phyloP scores from a whole-genome alignment of 2,113 vertebrate genomes.

The Opisthocomus hoazin region DNA sequence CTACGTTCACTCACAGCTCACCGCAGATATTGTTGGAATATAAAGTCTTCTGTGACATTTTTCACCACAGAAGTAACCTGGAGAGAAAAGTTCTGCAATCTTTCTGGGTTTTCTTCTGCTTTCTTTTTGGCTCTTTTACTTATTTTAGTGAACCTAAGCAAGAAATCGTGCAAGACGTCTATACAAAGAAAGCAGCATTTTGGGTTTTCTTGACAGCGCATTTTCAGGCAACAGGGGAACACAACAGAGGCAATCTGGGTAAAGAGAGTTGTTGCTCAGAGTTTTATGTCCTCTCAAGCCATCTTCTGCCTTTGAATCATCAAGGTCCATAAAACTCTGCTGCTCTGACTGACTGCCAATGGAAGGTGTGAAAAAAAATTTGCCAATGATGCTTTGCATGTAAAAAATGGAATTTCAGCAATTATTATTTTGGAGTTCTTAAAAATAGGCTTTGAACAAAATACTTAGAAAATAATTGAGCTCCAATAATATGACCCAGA shows the following conservation, averaged over 20 bases:
- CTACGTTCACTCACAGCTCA: not conserved
- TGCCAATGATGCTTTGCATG: not conserved
- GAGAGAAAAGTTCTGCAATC: not conserved
- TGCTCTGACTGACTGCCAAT: not conserved
- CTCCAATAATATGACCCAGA: not conserved
- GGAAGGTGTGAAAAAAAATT: not conserved
- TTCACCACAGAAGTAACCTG: not conserved
- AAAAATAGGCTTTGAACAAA: constrained; percentile 12
- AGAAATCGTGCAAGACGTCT: not conserved
- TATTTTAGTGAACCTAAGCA: not conserved
- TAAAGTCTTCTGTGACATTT: not conserved
- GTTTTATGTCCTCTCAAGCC: not conserved
- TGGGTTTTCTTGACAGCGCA: not conserved
- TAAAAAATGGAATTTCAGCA: not conserved
- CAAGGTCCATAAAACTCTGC: constrained; percentile 14
- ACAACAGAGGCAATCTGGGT: not conserved
- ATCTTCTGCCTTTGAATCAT: not conserved
- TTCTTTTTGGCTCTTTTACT: not conserved
- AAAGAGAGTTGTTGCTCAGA: not conserved
- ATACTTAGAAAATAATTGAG: not conserved
- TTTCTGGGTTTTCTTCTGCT: not conserved
- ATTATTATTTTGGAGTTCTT: not conserved
- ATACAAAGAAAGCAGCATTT: not conserved
- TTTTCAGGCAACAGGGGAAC: not conserved
- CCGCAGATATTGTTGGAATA: not conserved